Conservation (phyloP, 1,140 invertebrate species). For the Laodelphax striatellus region DNA sequence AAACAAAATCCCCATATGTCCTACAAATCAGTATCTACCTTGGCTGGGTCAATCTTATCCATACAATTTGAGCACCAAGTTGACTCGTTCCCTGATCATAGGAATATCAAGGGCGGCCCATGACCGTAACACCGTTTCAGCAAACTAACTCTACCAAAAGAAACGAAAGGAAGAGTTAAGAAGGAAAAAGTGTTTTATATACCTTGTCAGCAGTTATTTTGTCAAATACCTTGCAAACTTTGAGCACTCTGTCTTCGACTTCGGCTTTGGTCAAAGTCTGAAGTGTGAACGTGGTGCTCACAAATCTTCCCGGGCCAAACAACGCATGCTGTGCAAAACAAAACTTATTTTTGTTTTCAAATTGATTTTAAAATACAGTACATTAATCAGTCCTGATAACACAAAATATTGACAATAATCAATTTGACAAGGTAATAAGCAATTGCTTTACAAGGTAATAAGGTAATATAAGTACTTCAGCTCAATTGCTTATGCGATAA, state of each 20-base stretch:
- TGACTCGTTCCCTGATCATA: constrained; percentile 73
- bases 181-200: constrained; percentile 32
- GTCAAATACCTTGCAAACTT: constrained; percentile 66
- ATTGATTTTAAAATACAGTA: too few relatives aligned
- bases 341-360: too few relatives aligned
- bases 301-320: too few relatives aligned
- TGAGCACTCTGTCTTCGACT: constrained; percentile 59
- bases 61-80: constrained; percentile 89
- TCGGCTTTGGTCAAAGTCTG: constrained; percentile 32
- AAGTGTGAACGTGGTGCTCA: too few relatives aligned
- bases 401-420: too few relatives aligned
- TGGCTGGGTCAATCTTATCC: constrained; percentile 89
- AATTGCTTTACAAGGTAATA: too few relatives aligned
- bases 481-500: too few relatives aligned
- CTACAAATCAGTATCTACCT: constrained; percentile 48
- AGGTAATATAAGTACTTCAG: too few relatives aligned
- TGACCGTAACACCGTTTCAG: constrained; percentile 56
- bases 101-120: constrained; percentile 54
- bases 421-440: too few relatives aligned
- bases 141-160: constrained; percentile 46
- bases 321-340: too few relatives aligned
- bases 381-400: too few relatives aligned
- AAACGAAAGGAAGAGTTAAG: constrained; percentile 30
- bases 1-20: too few relatives aligned
- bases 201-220: constrained; percentile 69